phyloP scores from a whole-genome alignment of 2,113 vertebrate species.

The Edolisoma coerulescens region DNA sequence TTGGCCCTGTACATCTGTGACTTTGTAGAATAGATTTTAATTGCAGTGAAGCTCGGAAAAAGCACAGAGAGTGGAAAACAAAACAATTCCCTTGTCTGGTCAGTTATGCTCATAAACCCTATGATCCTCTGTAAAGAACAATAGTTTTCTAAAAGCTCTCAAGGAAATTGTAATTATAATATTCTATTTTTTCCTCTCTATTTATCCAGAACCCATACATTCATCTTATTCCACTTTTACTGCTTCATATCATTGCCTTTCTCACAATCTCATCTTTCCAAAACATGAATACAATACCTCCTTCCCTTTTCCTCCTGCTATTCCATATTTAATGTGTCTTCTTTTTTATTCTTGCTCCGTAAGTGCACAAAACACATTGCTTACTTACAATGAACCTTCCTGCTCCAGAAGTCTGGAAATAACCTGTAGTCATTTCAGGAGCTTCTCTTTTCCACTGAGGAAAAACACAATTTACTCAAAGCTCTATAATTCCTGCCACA shows the following conservation, averaged over 20 bases:
- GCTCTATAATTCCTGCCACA: background rate
- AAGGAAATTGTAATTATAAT: background rate
- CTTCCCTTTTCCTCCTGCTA: background rate
- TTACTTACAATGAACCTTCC: background rate
- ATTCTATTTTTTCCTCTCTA: background rate
- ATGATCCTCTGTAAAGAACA: background rate
- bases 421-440: background rate
- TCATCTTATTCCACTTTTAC: background rate
- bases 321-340: background rate
- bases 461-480: background rate
- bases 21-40: slow-evolving; percentile 19
- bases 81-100: background rate
- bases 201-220: background rate
- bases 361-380: background rate
- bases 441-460: background rate
- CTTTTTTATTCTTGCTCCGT: background rate
- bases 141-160: background rate
- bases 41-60: background rate
- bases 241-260: background rate
- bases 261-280: background rate
- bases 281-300: background rate
- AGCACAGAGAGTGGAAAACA: background rate
- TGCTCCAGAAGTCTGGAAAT: background rate
- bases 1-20: background rate
- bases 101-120: background rate